These are phyloP conservation scores for Cercopithecus petaurista DNA, from an alignment of 2,797 vertebrate species.

Conservation along the genomic window DNA sequence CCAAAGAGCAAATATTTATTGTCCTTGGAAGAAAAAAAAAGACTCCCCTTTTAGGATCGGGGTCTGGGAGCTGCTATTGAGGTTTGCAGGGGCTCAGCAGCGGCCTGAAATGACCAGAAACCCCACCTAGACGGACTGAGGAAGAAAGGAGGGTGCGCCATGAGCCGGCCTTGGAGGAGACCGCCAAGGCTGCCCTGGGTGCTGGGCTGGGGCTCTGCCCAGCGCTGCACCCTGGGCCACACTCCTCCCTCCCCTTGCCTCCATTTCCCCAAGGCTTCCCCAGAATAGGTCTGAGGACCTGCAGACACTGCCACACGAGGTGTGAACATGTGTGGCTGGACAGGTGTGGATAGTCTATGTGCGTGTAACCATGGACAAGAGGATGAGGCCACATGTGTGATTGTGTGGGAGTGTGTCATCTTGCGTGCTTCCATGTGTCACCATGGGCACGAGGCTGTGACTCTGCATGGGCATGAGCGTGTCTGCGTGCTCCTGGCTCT, in stretches of 20 bases:
- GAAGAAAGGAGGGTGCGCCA: not conserved
- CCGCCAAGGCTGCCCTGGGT: not conserved
- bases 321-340: not conserved
- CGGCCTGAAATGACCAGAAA: constrained; percentile 67
- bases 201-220: not conserved
- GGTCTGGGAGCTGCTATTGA: constrained; percentile 64
- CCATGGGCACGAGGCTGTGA: not conserved
- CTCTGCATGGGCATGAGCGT: not conserved
- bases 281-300: not conserved
- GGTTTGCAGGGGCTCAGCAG: constrained; percentile 39
- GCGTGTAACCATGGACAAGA: not conserved
- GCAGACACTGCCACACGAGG: not conserved
- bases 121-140: not conserved
- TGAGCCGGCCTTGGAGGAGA: not conserved
- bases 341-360: not conserved
- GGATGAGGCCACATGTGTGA: not conserved
- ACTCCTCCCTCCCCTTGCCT: not conserved
- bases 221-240: not conserved
- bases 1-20: constrained; percentile 82
- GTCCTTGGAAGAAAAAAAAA: constrained; percentile 80
- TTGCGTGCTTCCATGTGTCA: not conserved
- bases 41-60: constrained; percentile 78
- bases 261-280: not conserved
- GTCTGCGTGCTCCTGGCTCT: not conserved
- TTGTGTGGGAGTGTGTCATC: not conserved